These are phyloP conservation scores for Spodoptera litura DNA, from an alignment of 1,140 invertebrate species.

Conservation along the genomic window DNA sequence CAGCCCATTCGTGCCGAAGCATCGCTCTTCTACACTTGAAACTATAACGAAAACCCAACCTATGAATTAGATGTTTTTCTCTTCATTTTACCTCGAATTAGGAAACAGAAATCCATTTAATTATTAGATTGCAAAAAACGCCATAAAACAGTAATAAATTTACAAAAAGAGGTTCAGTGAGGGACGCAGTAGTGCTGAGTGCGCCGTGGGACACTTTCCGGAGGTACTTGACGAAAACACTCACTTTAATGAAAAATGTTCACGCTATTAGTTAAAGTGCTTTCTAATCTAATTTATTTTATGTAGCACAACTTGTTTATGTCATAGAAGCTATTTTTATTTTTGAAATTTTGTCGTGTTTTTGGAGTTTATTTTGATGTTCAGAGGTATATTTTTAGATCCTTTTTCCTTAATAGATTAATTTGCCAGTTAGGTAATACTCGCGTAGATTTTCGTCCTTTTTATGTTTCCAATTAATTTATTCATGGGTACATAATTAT, in stretches of 20 bases:
- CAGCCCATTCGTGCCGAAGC: no score
- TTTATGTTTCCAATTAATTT: no score
- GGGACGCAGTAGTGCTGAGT: background rate
- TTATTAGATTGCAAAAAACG: background rate
- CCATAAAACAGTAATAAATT: background rate
- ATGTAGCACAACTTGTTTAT: background rate
- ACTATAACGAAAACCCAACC: no score
- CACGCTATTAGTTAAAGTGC: constrained; percentile 6
- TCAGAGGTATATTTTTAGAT: background rate
- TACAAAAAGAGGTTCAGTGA: background rate
- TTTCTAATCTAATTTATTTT: constrained; percentile 31
- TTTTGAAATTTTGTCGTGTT: background rate
- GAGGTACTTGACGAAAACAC: background rate
- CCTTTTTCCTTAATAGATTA: no score
- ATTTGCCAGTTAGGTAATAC: no score
- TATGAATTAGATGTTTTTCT: no score
- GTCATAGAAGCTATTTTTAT: background rate
- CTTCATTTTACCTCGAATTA: no score
- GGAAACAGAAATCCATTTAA: no score
- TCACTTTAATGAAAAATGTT: constrained; percentile 28
- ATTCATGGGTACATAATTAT: no score
- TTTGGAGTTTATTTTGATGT: background rate
- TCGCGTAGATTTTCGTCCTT: no score
- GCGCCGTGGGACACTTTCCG: constrained; percentile 9
- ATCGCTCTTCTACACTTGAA: no score